Base-by-base conservation (phyloP, 2,797 vertebrate species). In the Chaetophractus vellerosus region DNA sequence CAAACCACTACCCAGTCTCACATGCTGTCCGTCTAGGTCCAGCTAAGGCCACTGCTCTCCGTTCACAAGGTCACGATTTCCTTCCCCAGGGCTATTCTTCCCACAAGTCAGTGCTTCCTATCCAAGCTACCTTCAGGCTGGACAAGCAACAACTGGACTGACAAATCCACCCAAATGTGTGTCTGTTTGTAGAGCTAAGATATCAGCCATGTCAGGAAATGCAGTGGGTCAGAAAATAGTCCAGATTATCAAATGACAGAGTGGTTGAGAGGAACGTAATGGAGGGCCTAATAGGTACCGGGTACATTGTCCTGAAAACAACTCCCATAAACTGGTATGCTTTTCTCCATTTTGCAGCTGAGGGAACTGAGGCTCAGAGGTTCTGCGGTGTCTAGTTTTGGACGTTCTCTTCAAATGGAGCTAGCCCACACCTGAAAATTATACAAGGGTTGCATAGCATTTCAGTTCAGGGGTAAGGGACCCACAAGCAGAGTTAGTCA, bases 31-130 rank as follows among this genome's bases (percentile, higher is more conserved):
- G 38, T 31, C 36, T 64, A 50, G 45, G 24, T 84, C 71, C 90
- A 21, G 5, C 83, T 61, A 68, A 48, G 26, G 31, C n/a, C 93
- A 78, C 76, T 28, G 36, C 3, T 41, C 19, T 64, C 66, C 74
- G 68, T 57, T 92, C 61, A 57, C 12, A 66, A 10, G 45, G 45
- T 45, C 45, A 45, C 45, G 38, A 9, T 3, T 48, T 36, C 64
- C 82, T 76, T 71, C n/a, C 61, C 36, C 92, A 50, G 41, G 61
- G 80, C 80, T 66, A n/a, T 50, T 64, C 63, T 66, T 87, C 81
- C 90, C 14, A 15, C 24, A 72, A 82, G 72, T n/a, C 31, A 66
- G 61, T 14, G 12, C 18, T 92, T 52, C 41, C 90, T 72, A n/a
- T 9, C 66, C 72, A 38, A 81, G 21, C 4, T 57, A 69, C 24